A percentile compares a stretch with the other conserved stretches of the same genome.
These are phyloP conservation scores for Cavia aperea DNA, from an alignment of 2,113 vertebrate species.

Conservation along the genomic window DNA sequence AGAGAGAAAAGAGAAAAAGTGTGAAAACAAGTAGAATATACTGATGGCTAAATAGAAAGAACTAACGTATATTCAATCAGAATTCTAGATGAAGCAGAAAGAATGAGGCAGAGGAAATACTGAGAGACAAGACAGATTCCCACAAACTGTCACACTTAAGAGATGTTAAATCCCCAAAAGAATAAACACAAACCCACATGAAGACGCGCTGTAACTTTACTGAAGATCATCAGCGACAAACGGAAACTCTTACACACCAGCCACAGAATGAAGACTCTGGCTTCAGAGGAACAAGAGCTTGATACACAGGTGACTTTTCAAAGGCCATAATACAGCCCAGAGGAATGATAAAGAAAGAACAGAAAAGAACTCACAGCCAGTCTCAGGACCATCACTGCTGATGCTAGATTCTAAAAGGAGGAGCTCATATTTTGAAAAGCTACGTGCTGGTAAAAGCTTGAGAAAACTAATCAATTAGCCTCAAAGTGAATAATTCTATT, in stretches of 20 bases:
- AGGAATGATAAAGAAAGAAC: not conserved
- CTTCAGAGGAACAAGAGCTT: not conserved
- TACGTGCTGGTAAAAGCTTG: not conserved
- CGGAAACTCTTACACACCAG: not conserved
- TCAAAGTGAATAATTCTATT: slow-evolving; percentile 36
- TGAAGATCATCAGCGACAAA: not conserved
- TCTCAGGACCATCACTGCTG: not conserved
- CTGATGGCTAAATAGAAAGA: not conserved
- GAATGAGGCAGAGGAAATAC: not conserved
- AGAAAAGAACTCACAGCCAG: not conserved
- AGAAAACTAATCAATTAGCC: not conserved
- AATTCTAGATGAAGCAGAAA: not conserved
- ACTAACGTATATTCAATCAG: not conserved
- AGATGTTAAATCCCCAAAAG: not conserved
- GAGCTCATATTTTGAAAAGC: not conserved
- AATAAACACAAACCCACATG: not conserved
- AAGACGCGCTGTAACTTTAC: not conserved
- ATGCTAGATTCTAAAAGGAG: not conserved
- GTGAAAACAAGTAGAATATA: not conserved
- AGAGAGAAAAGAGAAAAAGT: not conserved
- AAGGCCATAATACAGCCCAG: not conserved
- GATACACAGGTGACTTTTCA: not conserved
- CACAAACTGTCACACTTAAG: not conserved
- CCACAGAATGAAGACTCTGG: not conserved
- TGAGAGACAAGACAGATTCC: not conserved